Evolutionary conservation across 2,113 vertebrate genomes (phyloP).

Genomic region (Serinus canaria): DNA sequence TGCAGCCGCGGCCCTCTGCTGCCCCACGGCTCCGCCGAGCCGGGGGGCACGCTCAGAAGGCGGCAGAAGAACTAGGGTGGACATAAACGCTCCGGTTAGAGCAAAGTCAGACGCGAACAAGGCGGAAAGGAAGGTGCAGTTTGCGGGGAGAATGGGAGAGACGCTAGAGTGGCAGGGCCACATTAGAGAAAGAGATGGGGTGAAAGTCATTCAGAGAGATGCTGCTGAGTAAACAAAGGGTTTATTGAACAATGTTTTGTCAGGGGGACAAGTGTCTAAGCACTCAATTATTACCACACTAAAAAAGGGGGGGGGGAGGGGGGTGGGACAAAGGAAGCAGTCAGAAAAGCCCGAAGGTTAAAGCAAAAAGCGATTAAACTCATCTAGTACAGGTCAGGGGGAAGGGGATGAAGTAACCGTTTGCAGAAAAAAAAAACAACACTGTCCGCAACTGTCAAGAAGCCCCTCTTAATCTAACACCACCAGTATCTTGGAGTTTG

Average conservation of each 20-base stretch:
- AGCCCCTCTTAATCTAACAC: not conserved
- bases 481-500: not conserved
- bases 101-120: not conserved
- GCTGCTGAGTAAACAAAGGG: not conserved
- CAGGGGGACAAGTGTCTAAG: not conserved
- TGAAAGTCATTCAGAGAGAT: not conserved
- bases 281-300: not conserved
- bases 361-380: not conserved
- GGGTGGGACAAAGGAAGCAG: fast-evolving
- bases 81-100: fast-evolving
- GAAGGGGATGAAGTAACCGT: fast-evolving
- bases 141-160: not conserved
- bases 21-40: too few relatives aligned
- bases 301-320: fast-evolving
- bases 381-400: fast-evolving
- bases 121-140: not conserved
- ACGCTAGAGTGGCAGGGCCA: not conserved
- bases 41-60: not conserved
- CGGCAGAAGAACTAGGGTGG: not conserved
- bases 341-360: not conserved
- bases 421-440: fast-evolving
- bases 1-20: not conserved
- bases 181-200: not conserved
- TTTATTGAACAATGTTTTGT: not conserved
- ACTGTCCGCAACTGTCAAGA: too few relatives aligned